phyloP scores from a whole-genome alignment of 53 echinoderm and acorn worm genomes.

The Echinometra lucunter region DNA sequence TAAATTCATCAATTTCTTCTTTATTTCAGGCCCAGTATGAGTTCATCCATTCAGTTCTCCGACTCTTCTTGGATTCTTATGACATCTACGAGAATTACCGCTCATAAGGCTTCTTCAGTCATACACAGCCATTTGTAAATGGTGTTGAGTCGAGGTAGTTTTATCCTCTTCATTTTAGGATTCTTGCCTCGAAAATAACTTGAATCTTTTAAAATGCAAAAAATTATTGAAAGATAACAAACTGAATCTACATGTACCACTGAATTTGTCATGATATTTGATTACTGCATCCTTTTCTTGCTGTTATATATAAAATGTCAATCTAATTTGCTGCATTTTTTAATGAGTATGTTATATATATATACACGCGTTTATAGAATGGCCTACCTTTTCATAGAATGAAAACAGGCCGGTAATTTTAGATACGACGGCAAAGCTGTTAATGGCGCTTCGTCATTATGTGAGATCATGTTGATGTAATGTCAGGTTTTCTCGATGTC shows the following conservation, averaged over 20 bases:
- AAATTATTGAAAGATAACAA: too few species aligned
- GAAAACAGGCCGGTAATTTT: background rate
- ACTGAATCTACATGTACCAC: too few species aligned
- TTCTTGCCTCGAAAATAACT: too few species aligned
- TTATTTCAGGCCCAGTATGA: conserved; percentile 53
- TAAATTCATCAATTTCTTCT: background rate
- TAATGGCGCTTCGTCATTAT: too few species aligned
- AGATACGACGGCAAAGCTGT: too few species aligned
- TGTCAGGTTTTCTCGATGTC: too few species aligned
- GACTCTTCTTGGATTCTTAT: conserved; percentile 51
- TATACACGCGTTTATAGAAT: background rate
- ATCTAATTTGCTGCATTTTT: background rate
- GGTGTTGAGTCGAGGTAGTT: background rate
- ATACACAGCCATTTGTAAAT: background rate
- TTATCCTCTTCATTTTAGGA: background rate
- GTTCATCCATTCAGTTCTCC: conserved; percentile 39
- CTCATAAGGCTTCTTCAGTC: background rate
- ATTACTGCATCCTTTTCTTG: too few species aligned
- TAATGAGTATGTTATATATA: background rate
- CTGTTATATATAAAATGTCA: too few species aligned
- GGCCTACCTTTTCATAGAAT: background rate
- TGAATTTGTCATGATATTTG: too few species aligned
- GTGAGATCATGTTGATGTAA: too few species aligned
- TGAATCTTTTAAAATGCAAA: too few species aligned
- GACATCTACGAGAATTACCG: conserved; percentile 70